phyloP scores from a whole-genome alignment of 2,888 invertebrate genomes.

The Lottia gigantea region DNA sequence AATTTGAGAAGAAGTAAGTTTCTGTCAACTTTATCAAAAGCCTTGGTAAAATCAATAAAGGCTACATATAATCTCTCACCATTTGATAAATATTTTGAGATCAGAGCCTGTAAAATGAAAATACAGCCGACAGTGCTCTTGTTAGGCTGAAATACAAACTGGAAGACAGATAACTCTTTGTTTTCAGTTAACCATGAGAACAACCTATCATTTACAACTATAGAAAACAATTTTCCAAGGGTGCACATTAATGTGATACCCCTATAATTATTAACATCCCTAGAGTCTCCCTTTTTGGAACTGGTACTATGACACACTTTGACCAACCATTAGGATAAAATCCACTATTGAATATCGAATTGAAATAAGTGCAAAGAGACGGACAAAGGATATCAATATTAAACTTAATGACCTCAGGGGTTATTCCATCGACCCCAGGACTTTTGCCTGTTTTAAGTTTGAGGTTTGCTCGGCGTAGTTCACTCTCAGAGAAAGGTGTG shows the following conservation, averaged over 20 bases:
- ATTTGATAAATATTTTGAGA: too few species aligned
- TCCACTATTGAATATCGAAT: too few species aligned
- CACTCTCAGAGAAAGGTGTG: not conserved
- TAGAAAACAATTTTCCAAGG: not conserved
- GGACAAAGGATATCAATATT: not conserved
- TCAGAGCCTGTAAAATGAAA: too few species aligned
- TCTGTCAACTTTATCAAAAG: constrained; percentile 7
- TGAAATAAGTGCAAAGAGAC: too few species aligned
- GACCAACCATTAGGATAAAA: too few species aligned
- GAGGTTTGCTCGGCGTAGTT: not conserved
- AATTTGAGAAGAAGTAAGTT: constrained; percentile 1
- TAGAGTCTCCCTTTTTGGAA: not conserved
- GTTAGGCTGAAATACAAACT: not conserved
- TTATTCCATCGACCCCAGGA: not conserved
- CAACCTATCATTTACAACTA: not conserved
- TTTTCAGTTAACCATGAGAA: not conserved
- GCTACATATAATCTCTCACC: too few species aligned
- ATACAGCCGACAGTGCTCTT: too few species aligned
- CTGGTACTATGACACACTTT: too few species aligned
- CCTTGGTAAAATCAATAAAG: constrained; percentile 1
- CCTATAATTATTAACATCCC: not conserved
- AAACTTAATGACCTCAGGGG: not conserved
- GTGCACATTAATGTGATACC: not conserved
- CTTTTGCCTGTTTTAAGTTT: not conserved
- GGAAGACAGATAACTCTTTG: not conserved